Percentiles rank a stretch among this genome's conserved stretches.
phyloP scores from a whole-genome alignment of 2,113 vertebrate species.

The Arvicanthis niloticus region DNA sequence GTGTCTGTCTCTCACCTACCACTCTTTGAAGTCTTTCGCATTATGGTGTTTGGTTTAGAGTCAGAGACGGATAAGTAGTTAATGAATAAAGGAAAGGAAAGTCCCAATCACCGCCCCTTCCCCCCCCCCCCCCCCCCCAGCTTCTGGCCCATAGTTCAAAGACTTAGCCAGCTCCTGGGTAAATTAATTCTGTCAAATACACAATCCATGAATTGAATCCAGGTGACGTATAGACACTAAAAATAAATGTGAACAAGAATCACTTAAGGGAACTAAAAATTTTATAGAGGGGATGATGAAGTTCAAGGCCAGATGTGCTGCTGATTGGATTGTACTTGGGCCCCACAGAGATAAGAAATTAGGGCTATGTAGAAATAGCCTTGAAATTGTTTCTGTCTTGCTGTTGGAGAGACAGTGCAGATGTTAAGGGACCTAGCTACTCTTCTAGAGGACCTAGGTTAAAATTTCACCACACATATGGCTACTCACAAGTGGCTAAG shows the following conservation, averaged over 20 bases:
- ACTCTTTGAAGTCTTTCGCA: slow-evolving; percentile 39
- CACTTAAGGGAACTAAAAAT: not conserved
- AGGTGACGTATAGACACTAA: slow-evolving; percentile 8
- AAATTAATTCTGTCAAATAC: not conserved
- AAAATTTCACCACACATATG: not conserved
- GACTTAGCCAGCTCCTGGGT: not conserved
- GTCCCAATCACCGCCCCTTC: not conserved
- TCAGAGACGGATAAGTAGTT: not conserved
- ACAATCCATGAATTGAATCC: slow-evolving; percentile 38
- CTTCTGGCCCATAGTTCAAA: not conserved
- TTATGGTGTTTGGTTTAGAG: not conserved
- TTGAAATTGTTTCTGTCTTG: not conserved
- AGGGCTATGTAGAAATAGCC: not conserved
- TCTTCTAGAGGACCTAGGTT: not conserved
- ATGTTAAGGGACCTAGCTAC: no score
- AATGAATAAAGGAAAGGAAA: slow-evolving; percentile 9
- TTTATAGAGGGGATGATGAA: slow-evolving; percentile 7
- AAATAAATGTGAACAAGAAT: slow-evolving; percentile 29
- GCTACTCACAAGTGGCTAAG: not conserved
- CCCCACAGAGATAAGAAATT: not conserved
- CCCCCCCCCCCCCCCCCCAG: not conserved
- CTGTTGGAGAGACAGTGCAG: not conserved
- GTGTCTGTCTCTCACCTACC: slow-evolving; percentile 8
- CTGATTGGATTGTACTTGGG: not conserved
- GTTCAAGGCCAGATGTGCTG: not conserved